Evolutionary conservation across 2,888 invertebrate genomes (phyloP).

Genomic region (Dynastes grantii): DNA sequence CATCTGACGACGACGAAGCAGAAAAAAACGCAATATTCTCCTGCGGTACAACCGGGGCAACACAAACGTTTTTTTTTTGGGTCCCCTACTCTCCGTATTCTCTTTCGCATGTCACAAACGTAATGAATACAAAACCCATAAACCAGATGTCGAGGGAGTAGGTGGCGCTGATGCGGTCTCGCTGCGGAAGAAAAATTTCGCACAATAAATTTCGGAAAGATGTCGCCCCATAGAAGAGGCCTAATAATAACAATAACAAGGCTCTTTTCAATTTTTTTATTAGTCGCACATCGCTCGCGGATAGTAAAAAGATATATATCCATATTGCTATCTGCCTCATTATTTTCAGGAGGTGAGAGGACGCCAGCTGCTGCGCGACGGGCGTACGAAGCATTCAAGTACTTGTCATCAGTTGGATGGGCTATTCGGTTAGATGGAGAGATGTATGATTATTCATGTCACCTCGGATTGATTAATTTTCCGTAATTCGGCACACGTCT

Average conservation of each 20-base stretch:
- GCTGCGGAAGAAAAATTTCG: slow-evolving; percentile 43
- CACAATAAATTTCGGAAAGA: slow-evolving; percentile 44
- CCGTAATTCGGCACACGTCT: slow-evolving; percentile 34
- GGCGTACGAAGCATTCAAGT: slow-evolving; percentile 26
- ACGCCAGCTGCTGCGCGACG: slow-evolving; percentile 10
- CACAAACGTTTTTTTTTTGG: slow-evolving; percentile 24
- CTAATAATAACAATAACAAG: slow-evolving; percentile 44
- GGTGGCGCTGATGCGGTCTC: slow-evolving; percentile 9
- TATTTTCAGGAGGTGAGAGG: slow-evolving; percentile 36
- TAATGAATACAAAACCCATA: slow-evolving; percentile 45
- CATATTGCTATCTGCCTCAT: slow-evolving; percentile 34
- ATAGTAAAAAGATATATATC: slow-evolving; percentile 46
- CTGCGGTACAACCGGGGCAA: slow-evolving; percentile 5
- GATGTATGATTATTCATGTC: slow-evolving; percentile 42
- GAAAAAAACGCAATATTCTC: slow-evolving; percentile 36
- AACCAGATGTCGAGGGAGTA: slow-evolving; percentile 35
- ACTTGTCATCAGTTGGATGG: slow-evolving; percentile 38
- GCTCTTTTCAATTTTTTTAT: slow-evolving; percentile 40
- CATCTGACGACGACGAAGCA: slow-evolving; percentile 16
- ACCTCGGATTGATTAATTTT: slow-evolving; percentile 42
- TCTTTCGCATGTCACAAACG: slow-evolving; percentile 36
- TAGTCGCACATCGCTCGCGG: slow-evolving; percentile 31
- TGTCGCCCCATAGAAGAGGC: slow-evolving; percentile 11
- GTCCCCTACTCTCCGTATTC: slow-evolving; percentile 35
- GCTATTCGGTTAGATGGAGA: slow-evolving; percentile 27